phyloP scores from a whole-genome alignment of 2,888 invertebrate species.

The Nomada goodeniana region DNA sequence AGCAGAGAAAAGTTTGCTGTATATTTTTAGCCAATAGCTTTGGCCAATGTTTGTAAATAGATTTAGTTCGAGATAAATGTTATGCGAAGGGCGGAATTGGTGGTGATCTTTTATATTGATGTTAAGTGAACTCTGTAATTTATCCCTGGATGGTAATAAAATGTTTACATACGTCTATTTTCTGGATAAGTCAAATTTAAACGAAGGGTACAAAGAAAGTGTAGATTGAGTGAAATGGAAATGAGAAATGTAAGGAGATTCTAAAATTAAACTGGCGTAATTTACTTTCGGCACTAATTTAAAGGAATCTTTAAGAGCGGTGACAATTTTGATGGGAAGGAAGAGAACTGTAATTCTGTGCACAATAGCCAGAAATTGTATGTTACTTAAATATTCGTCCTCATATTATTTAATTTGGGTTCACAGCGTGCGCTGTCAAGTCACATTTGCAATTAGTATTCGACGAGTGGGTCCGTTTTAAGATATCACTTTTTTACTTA shows the following conservation, averaged over 20 bases:
- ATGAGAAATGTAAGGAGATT: neutral
- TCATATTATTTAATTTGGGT: neutral
- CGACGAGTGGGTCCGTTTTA: no score
- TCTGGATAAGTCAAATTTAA: no score
- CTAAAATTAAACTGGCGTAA: slow-evolving; percentile 19
- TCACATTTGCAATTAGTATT: neutral
- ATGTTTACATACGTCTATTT: no score
- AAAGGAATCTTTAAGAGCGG: slow-evolving; percentile 22
- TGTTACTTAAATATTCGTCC: slow-evolving; percentile 6
- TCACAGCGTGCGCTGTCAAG: neutral
- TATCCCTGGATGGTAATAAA: no score
- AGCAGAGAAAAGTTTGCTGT: neutral
- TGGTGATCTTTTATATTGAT: no score
- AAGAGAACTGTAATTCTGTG: neutral
- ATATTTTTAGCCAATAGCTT: neutral
- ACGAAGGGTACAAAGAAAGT: neutral
- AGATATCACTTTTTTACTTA: neutral
- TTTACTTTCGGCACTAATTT: slow-evolving; percentile 2
- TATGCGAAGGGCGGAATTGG: no score
- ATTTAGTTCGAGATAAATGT: no score
- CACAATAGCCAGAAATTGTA: neutral
- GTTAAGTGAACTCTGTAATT: no score
- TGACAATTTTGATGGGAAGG: slow-evolving; percentile 24
- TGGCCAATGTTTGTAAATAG: neutral
- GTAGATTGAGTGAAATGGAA: neutral